These are phyloP conservation scores for Antitype chi DNA, from an alignment of 2,888 invertebrate species.

Conservation along the genomic window DNA sequence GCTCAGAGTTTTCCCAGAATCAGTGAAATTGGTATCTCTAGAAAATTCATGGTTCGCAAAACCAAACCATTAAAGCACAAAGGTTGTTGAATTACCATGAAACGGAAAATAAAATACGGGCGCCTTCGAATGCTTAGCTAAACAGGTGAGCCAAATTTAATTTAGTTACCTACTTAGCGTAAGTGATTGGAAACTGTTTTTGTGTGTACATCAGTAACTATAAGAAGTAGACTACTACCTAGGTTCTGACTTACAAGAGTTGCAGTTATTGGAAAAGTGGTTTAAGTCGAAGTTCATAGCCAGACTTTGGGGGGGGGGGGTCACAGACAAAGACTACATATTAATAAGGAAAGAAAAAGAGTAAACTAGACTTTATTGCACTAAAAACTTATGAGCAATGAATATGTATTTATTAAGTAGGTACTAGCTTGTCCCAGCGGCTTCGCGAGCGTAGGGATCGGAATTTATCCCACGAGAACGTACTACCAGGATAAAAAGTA, in stretches of 20 bases:
- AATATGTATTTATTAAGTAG: too few relatives aligned
- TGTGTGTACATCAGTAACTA: background rate
- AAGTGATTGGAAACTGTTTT: background rate
- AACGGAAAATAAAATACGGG: background rate
- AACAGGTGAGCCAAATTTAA: background rate
- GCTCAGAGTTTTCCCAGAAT: background rate
- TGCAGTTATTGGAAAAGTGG: background rate
- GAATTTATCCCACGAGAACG: too few relatives aligned
- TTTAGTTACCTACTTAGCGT: background rate
- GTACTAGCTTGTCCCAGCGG: too few relatives aligned
- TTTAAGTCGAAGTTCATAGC: too few relatives aligned
- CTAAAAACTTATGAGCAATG: too few relatives aligned
- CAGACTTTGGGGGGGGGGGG: too few relatives aligned
- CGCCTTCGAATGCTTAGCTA: background rate
- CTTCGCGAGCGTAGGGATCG: too few relatives aligned
- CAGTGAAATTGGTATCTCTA: background rate
- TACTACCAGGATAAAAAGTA: too few relatives aligned
- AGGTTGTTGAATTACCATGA: background rate
- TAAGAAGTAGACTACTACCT: background rate
- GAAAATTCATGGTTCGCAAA: constrained; percentile 4
- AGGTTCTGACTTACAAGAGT: background rate
- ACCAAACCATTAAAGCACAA: background rate
- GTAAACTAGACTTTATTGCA: too few relatives aligned
- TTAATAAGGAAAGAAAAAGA: too few relatives aligned
- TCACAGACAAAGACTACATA: too few relatives aligned